Percentiles rank a stretch among this genome's conserved stretches.
Conservation (phyloP, 1,140 invertebrate genomes). For the Euura lappo region DNA sequence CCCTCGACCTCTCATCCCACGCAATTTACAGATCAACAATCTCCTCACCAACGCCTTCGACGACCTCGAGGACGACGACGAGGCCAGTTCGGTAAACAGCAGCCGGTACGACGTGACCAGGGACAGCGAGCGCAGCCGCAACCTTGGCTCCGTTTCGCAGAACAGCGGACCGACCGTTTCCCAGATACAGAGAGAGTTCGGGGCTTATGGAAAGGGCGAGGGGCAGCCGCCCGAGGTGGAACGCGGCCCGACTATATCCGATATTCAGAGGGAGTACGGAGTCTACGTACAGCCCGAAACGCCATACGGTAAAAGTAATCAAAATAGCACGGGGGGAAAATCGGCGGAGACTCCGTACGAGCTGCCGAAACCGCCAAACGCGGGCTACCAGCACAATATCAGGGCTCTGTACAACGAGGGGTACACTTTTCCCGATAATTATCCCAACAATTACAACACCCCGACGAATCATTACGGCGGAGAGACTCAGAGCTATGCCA, state of each 20-base stretch:
- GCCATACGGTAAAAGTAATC: slow-evolving; percentile 34
- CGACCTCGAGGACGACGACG: slow-evolving; percentile 49
- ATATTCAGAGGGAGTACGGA: slow-evolving; percentile 35
- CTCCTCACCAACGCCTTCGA: slow-evolving; percentile 48
- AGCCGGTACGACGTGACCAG: slow-evolving; percentile 42
- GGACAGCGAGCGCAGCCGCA: slow-evolving; percentile 28
- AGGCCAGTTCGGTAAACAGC: slow-evolving; percentile 48
- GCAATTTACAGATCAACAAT: slow-evolving; percentile 39
- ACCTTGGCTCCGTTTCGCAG: slow-evolving; percentile 22
- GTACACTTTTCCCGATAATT: slow-evolving; percentile 36
- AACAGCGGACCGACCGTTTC: slow-evolving; percentile 31
- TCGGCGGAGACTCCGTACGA: slow-evolving; percentile 39
- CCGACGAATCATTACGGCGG: slow-evolving; percentile 51
- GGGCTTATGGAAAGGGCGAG: slow-evolving; percentile 28
- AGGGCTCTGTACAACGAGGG: slow-evolving; percentile 32
- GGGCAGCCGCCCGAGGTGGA: slow-evolving; percentile 27
- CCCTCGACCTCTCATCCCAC: neutral
- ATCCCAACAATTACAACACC: slow-evolving; percentile 44
- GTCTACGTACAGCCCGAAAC: slow-evolving; percentile 30
- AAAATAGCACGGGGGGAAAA: slow-evolving; percentile 22
- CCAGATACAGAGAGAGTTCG: slow-evolving; percentile 38
- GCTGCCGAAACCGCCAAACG: slow-evolving; percentile 35
- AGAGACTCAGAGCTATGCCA: slow-evolving; percentile 37
- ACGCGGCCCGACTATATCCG: slow-evolving; percentile 26
- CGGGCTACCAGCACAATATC: slow-evolving; percentile 30